These are phyloP conservation scores for Panorpa germanica DNA, from an alignment of 2,888 invertebrate species.

Conservation along the genomic window DNA sequence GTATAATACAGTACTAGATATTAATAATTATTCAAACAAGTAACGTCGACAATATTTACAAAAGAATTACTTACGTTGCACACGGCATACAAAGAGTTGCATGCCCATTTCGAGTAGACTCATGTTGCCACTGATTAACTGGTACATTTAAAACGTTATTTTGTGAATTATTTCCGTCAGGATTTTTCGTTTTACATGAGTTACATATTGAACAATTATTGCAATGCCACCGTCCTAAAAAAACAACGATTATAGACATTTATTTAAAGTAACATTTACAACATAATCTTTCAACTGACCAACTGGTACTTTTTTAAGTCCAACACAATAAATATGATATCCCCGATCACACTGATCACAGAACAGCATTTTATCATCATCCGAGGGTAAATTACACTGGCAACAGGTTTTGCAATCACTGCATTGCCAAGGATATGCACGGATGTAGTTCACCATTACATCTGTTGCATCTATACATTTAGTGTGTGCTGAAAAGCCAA, in stretches of 20 bases:
- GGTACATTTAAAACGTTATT: too few species aligned
- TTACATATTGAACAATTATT: constrained; percentile 54
- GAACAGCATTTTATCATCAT: constrained; percentile 83
- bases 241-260: constrained; percentile 5
- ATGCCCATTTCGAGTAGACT: constrained; percentile 10
- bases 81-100: constrained; percentile 47
- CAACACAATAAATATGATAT: constrained; percentile 85
- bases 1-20: too few species aligned
- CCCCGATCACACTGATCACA: constrained; percentile 91
- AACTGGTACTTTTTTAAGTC: constrained; percentile 56
- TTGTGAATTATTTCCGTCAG: constrained; percentile 25
- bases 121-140: constrained; percentile 19
- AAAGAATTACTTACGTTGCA: too few species aligned
- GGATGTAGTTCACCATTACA: constrained; percentile 67
- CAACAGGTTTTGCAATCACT: constrained; percentile 84
- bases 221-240: constrained; percentile 68
- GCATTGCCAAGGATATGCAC: constrained; percentile 84
- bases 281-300: constrained; percentile 28
- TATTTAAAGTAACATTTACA: not conserved
- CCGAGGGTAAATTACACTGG: constrained; percentile 60
- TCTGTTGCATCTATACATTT: constrained; percentile 69
- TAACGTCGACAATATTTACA: too few species aligned
- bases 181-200: constrained; percentile 35
- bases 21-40: too few species aligned
- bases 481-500: constrained; percentile 57